Evolutionary conservation across 2,113 vertebrate genomes (phyloP).

Genomic region (Brienomyrus brachyistius): DNA sequence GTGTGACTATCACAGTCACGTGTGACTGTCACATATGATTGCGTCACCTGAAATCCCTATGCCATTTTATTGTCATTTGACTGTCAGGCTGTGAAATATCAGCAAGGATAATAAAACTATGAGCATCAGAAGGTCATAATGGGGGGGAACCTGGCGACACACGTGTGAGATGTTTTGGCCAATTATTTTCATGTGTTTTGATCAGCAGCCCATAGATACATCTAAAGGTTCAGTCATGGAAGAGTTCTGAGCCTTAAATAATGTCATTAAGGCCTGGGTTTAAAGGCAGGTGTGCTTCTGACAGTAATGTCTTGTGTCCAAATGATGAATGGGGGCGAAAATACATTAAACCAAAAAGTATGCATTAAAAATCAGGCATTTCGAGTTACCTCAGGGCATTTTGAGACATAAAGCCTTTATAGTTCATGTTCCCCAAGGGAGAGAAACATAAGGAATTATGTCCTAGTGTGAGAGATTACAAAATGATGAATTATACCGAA

Average conservation of each 20-base stretch:
- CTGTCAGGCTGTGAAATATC: background rate
- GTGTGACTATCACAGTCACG: background rate
- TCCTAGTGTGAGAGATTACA: background rate
- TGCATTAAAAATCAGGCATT: background rate
- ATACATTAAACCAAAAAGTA: background rate
- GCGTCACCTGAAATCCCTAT: background rate
- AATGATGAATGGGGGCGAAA: background rate
- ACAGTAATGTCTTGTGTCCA: background rate
- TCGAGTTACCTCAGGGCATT: background rate
- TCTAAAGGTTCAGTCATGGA: background rate
- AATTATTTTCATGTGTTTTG: background rate
- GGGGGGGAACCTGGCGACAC: background rate
- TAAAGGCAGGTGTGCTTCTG: background rate
- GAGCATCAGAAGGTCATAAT: background rate
- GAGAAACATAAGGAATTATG: background rate
- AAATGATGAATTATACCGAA: background rate
- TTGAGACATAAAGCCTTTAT: background rate
- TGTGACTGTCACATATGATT: background rate
- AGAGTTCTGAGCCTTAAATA: background rate
- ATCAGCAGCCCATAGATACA: background rate
- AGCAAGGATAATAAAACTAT: background rate
- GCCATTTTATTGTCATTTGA: background rate
- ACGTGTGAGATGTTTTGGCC: background rate
- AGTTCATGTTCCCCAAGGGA: background rate
- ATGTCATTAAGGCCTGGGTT: background rate